phyloP scores from a whole-genome alignment of 2,888 invertebrate genomes.

The Melieria omissa region DNA sequence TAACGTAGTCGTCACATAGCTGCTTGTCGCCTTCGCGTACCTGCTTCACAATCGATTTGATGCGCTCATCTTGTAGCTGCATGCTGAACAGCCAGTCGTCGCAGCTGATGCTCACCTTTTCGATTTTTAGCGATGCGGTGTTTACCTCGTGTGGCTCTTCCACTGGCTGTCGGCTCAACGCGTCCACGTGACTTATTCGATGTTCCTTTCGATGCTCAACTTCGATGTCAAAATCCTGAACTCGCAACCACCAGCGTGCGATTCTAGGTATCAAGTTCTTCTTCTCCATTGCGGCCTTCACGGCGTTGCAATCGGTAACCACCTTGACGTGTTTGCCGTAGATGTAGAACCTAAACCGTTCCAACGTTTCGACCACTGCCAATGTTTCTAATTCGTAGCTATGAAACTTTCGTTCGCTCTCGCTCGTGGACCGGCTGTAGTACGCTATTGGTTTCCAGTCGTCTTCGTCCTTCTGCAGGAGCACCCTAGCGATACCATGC shows the following conservation, averaged over 20 bases:
- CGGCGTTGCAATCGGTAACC: conserved; percentile 6
- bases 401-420: conserved; percentile 31
- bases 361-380: conserved; percentile 33
- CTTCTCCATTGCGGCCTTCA: conserved; percentile 28
- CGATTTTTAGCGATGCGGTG: conserved; percentile 19
- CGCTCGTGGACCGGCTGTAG: conserved; percentile 20
- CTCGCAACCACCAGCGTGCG: conserved; percentile 44
- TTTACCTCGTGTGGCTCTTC: not conserved
- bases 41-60: conserved; percentile 5
- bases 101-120: not conserved
- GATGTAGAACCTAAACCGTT: conserved; percentile 10
- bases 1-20: no score
- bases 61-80: conserved; percentile 25
- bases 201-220: not conserved
- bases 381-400: conserved; percentile 51
- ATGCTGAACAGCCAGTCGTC: conserved; percentile 13
- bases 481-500: conserved; percentile 8
- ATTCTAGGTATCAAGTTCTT: conserved; percentile 37
- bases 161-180: conserved; percentile 9
- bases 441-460: conserved; percentile 10
- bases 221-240: conserved; percentile 35
- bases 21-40: no score
- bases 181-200: conserved; percentile 14
- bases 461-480: conserved; percentile 4
- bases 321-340: conserved; percentile 4